Conservation (phyloP, 2,797 vertebrate genomes). For the Oreochromis grahami region DNA sequence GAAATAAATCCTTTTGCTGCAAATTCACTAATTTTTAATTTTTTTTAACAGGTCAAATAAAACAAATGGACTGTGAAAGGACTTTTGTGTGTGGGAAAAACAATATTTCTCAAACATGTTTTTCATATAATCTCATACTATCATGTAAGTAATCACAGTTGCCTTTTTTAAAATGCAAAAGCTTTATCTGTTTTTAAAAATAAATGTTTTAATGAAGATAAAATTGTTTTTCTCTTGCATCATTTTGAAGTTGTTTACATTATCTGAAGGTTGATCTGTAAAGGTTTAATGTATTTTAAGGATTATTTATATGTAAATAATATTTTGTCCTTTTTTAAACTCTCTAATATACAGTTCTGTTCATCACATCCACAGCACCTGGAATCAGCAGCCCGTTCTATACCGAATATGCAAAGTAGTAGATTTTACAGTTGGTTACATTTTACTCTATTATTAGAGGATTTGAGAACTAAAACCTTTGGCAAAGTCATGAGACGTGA, state of each 20-base stretch:
- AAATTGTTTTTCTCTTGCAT: neutral
- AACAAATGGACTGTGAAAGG: neutral
- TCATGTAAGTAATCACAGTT: constrained; percentile 18
- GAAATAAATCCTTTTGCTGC: neutral
- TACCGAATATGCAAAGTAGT: constrained; percentile 8
- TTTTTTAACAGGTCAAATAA: constrained; percentile 53
- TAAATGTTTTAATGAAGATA: constrained; percentile 16
- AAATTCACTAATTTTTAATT: neutral
- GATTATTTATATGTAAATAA: neutral
- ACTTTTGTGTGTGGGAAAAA: neutral
- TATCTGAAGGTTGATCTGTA: neutral
- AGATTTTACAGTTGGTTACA: neutral
- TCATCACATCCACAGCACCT: constrained; percentile 18
- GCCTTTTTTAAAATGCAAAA: neutral
- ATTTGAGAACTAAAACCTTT: neutral
- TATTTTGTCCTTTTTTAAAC: neutral
- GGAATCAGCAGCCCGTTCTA: constrained; percentile 12
- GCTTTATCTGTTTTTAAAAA: constrained; percentile 6
- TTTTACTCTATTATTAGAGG: constrained; percentile 13
- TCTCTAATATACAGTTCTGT: neutral
- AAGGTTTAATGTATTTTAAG: neutral
- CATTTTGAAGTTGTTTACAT: neutral
- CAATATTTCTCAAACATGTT: neutral
- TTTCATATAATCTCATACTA: neutral
- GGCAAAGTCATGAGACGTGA: neutral